These are phyloP conservation scores for Upupa epops DNA, from an alignment of 2,113 vertebrate genomes.

Conservation along the genomic window DNA sequence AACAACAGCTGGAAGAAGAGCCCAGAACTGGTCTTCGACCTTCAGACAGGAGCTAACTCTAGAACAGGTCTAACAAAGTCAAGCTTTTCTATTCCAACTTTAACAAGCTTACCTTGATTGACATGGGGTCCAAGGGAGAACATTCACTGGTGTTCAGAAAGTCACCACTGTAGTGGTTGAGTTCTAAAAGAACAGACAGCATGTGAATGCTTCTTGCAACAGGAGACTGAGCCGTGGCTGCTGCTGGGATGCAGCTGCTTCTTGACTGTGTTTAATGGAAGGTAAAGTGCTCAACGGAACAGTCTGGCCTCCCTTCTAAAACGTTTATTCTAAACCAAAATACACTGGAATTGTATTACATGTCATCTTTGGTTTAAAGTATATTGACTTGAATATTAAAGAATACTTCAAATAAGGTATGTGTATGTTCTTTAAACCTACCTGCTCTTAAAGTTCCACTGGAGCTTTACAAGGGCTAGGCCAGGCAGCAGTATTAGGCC, in stretches of 20 bases:
- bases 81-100: not conserved
- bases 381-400: conserved; percentile 44
- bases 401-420: not conserved
- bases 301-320: not conserved
- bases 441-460: not conserved
- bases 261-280: too few species aligned
- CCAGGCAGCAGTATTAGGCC: too few species aligned
- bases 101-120: conserved; percentile 10
- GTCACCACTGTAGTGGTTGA: not conserved
- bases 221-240: not conserved
- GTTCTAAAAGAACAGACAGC: not conserved
- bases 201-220: not conserved
- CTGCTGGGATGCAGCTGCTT: too few species aligned
- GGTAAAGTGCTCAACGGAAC: too few species aligned
- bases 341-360: conserved; percentile 16
- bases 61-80: conserved; percentile 36
- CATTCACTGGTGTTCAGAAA: not conserved
- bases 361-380: not conserved
- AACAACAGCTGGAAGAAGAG: not conserved
- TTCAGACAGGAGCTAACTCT: not conserved
- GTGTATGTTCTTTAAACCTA: not conserved
- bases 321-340: not conserved
- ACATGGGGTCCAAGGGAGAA: not conserved
- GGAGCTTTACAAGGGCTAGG: not conserved
- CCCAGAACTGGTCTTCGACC: not conserved